These are phyloP conservation scores for Zophobas morio DNA, from an alignment of 1,140 invertebrate species.

Conservation along the genomic window DNA sequence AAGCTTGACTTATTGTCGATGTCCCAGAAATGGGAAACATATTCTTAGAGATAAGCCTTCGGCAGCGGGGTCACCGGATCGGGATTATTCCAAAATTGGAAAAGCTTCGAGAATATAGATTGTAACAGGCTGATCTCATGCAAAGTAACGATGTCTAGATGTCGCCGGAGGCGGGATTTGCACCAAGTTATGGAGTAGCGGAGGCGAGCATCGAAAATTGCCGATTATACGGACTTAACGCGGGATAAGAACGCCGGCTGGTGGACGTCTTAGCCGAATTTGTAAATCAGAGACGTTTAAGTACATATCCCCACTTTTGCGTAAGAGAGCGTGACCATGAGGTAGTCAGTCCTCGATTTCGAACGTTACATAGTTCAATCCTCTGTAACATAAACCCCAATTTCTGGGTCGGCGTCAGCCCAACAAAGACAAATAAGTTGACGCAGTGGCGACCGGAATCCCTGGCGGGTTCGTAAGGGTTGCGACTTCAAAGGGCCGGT, in stretches of 20 bases:
- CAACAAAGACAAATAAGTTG: slow-evolving; percentile 27
- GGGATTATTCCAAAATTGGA: slow-evolving; percentile 62
- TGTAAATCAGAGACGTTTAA: no score
- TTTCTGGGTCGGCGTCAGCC: not conserved
- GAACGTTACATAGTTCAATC: no score
- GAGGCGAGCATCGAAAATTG: slow-evolving; percentile 63
- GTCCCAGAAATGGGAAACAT: slow-evolving; percentile 48
- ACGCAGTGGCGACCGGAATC: not conserved
- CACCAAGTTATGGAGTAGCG: slow-evolving; percentile 61
- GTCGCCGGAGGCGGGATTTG: slow-evolving; percentile 61
- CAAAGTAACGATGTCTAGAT: slow-evolving; percentile 63
- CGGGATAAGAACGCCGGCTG: not conserved
- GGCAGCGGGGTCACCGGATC: slow-evolving; percentile 28
- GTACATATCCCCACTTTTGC: no score
- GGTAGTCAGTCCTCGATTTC: no score
- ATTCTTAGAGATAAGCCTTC: slow-evolving; percentile 45
- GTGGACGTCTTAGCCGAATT: no score
- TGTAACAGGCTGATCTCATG: slow-evolving; percentile 61
- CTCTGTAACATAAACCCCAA: no score
- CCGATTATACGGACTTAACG: slow-evolving; percentile 59
- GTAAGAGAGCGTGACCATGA: no score
- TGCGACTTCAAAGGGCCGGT: slow-evolving; percentile 36
- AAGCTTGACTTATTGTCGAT: slow-evolving; percentile 55
- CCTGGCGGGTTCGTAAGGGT: slow-evolving; percentile 3
- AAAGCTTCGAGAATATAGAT: slow-evolving; percentile 58